Evolutionary conservation across 2,113 vertebrate species (phyloP).

Genomic region (Struthidea cinerea): DNA sequence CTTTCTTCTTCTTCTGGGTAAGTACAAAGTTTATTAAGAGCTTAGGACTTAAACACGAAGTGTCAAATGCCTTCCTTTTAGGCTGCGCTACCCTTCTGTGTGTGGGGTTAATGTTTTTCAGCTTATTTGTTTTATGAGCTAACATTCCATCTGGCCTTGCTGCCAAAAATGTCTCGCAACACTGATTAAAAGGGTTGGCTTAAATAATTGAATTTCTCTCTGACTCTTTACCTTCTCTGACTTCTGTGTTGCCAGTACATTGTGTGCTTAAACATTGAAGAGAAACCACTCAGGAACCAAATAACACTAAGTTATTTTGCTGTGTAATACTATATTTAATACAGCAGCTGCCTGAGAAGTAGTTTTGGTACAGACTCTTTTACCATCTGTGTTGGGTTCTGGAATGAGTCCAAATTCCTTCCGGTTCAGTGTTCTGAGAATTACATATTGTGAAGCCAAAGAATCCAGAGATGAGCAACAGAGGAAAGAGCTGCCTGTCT

Average conservation of each 20-base stretch:
- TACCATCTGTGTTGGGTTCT: neutral
- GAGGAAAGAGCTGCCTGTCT: neutral
- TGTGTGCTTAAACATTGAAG: neutral
- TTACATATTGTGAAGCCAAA: neutral
- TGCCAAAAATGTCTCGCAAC: neutral
- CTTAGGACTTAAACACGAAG: neutral
- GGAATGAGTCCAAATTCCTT: neutral
- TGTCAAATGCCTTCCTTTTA: neutral
- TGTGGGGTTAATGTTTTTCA: neutral
- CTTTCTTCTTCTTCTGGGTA: neutral
- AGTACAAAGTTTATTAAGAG: neutral
- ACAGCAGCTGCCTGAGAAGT: neutral
- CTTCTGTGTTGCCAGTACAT: neutral
- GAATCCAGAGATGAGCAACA: neutral
- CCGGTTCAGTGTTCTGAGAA: neutral
- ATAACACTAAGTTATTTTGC: neutral
- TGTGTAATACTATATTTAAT: neutral
- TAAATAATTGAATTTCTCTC: neutral
- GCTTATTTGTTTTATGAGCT: neutral
- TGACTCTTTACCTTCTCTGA: neutral
- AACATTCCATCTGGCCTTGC: neutral
- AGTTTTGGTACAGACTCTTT: neutral
- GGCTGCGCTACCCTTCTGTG: neutral
- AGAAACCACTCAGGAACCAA: neutral
- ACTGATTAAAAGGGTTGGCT: neutral